Evolutionary conservation across 2,888 invertebrate genomes (phyloP), one percentile per base, ranked within the genome.

Genomic region (Cephus pygmeus): DNA sequence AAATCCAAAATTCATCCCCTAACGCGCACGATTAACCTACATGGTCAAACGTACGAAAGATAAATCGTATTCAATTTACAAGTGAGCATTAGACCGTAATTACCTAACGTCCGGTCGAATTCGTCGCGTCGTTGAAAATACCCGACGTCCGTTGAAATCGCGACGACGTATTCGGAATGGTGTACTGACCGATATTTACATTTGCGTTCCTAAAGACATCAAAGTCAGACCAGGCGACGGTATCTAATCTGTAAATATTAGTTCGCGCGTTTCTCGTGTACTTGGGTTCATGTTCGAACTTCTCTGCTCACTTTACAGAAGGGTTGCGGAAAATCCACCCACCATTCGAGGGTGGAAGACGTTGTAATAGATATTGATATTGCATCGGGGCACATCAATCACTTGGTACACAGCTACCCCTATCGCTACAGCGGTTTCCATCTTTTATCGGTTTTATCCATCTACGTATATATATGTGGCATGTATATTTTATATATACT

Each of bases 51-150:
- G 83, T 82, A 86, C 80, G 85, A 86, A 83, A 87, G 1, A 12
- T 12, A 12, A 87, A 88, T 88, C 85, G 86, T 86, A 88, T 88
- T 87, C 85, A 84, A 85, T 85, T 85, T 83, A 85, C 81, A 85
- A 87, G 4, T 4, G 15, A 40, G 15, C 15, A 0, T 40, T 40
- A 40, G 12, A 40, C 15, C 40, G 15, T 15, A 4, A 15, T 40
- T 40, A 15, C 40, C 15, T 23, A 6, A 6, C 40, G 40, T 15
- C 15, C 4, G 6, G 6, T 2, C 23, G 15, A 23, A 15, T 40
- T 9, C 0, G 40, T 40, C 40, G 40, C 40, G 1, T 6, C 15
- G 6, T 40, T 23, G 40, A 40, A 40, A 40, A 40, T 40, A 40
- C 4, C 6, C 40, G 2, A 40, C 0, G 15, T 23, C 40, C 56